Evolutionary conservation across 2,797 vertebrate genomes (phyloP), one percentile per base, ranked within the genome.

Genomic region (Brachymystax lenok): DNA sequence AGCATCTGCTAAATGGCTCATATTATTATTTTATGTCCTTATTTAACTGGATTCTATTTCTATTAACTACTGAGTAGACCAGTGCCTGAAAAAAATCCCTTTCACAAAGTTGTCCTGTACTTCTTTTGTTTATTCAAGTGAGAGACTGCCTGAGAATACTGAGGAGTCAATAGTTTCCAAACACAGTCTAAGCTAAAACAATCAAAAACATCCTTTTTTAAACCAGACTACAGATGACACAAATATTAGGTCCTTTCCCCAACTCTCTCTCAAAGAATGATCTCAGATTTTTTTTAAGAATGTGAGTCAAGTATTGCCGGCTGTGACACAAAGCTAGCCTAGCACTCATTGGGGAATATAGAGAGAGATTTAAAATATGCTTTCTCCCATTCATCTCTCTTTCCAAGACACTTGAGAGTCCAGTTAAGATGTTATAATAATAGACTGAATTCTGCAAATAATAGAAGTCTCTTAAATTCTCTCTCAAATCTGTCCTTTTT

Each of bases 401-500:
- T 71, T 33, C 24, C 50, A 24, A 16, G 14, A 40, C 61, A 64
- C 64, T 69, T 69, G 74, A 67, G 24, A 68, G 74, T 52, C 74
- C 74, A 75, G 74, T 54, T 68, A 5, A 68, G 63, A 28, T 51
- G 54, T 28, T 21, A 16, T 19, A 50, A 24, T 24, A 52, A 54
- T 28, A 54, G 21, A 52, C 21, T 0, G 64, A 54, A 50, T 17
- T 21, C 17, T n/a, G 64, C 52, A 69, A 69, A 54, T 54, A 69
- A 54, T 24, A 19, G 21, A 75, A 69, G n/a, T 27, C 6, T 52
- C 73, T 5, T 51, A 63, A 51, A 28, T 21, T 52, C 3, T 16
- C 35, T n/a, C 5, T 19, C 21, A 24, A n/a, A 50, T 21, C 14
- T 14, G 12, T 71, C 19, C 12, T 14, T 1, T 1, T 27, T 50